Base-by-base conservation (phyloP, 1,140 invertebrate species). In the Drosophila varians region DNA sequence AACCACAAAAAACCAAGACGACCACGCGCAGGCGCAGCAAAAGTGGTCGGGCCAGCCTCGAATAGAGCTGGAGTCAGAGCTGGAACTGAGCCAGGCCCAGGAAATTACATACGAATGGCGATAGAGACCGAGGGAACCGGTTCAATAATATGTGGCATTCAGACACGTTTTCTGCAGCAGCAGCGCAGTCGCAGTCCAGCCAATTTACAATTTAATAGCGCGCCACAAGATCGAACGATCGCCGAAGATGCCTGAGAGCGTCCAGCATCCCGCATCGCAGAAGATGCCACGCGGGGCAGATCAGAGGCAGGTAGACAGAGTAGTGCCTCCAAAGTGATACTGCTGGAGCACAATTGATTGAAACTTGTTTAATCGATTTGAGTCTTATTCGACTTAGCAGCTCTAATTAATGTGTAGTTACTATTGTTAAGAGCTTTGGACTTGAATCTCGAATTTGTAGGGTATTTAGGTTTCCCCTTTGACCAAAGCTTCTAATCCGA, bases 181-280 rank as follows among this genome's bases (percentile, higher is more conserved):
- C 82, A 87, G 82, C 82, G 83, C 77, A 77, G 77, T 77, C 82
- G 83, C 77, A 77, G 77, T 77, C 40, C 70, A 60, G 77, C 60
- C 83, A 87, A 87, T 87, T 87, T 87, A 88, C 77, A 82, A 87
- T 87, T 88, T 87, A 87, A 87, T 87, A 88, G 82, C 74, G 54
- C 64, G 83, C 83, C 65, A 74, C 83, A 82, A 88, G 88, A 86
- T 86, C 82, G 77, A 86, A 82, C 75, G 79, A 84, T 83, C 70
- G 65, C 40, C 64, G 66, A 18, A 47, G 40, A 64, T 64, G 28
- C 42, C 42, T 45, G 49, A 26, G 42, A 23, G 55, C 55, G 62
- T 69, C 45, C 40, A n/a, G 31, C 31, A 34, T 12, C 31, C 11
- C 31, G 21, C n/a, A 57, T 16, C 36, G 43, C n/a, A 34, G 36